phyloP scores from a whole-genome alignment of 2,113 vertebrate species.

The Rutilus rutilus region DNA sequence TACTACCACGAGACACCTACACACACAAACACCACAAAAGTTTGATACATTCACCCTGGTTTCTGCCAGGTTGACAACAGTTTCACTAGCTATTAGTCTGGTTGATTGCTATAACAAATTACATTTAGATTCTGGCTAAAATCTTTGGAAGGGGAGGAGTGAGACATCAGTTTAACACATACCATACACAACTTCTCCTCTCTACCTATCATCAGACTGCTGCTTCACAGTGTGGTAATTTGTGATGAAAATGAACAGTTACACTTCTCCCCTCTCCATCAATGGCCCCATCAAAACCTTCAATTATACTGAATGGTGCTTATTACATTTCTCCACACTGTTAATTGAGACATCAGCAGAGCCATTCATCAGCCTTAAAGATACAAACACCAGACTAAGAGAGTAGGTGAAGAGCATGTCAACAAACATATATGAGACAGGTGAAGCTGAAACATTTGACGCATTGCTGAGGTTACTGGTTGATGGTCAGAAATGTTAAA shows the following conservation, averaged over 20 bases:
- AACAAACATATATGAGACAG: conserved; percentile 21
- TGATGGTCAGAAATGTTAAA: not conserved
- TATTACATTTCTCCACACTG: conserved; percentile 33
- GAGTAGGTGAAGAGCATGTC: conserved; percentile 29
- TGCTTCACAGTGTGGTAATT: conserved; percentile 20
- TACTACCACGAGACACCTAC: conserved; percentile 47
- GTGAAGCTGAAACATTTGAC: not conserved
- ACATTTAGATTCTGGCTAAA: conserved; percentile 2
- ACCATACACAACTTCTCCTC: not conserved
- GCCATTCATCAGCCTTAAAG: conserved; percentile 35
- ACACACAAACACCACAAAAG: conserved; percentile 39
- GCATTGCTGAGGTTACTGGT: not conserved
- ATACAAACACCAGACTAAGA: not conserved
- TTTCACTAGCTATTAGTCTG: not conserved
- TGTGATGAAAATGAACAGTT: not conserved
- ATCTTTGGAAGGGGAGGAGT: not conserved
- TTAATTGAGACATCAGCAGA: conserved; percentile 49
- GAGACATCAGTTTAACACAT: conserved; percentile 25
- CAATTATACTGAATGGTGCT: conserved; percentile 45
- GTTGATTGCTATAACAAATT: conserved; percentile 5
- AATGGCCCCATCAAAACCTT: conserved; percentile 25
- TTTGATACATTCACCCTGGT: conserved; percentile 6
- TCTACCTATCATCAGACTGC: not conserved
- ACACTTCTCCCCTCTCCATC: not conserved
- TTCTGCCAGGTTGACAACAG: conserved; percentile 21